Percentiles rank a stretch among this genome's conserved stretches.
Evolutionary conservation across 2,888 invertebrate genomes (phyloP).

Genomic region (Philopedon plagiatum): DNA sequence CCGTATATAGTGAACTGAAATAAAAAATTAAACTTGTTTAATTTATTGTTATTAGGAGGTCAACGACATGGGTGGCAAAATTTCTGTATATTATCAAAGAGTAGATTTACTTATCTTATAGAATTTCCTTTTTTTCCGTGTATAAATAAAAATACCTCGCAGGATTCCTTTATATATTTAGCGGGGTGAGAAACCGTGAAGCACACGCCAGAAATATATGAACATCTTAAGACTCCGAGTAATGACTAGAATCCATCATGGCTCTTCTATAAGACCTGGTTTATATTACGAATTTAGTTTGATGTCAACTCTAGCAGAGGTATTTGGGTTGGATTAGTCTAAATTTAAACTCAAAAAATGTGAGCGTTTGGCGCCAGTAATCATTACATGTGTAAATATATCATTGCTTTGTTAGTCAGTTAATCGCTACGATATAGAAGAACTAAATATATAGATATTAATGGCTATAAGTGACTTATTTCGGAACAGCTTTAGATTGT

Average conservation of each 20-base stretch:
- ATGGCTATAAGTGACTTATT: no score
- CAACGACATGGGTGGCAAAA: no score
- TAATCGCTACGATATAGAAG: no score
- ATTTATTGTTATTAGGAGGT: no score
- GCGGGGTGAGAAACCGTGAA: conserved; percentile 2
- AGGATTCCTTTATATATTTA: conserved; percentile 8
- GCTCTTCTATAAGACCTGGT: conserved; percentile 43
- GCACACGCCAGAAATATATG: conserved; percentile 2
- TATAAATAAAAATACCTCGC: conserved; percentile 14
- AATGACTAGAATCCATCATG: conserved; percentile 38
- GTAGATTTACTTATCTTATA: no score
- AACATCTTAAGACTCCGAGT: background rate
- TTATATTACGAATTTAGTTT: conserved; percentile 35
- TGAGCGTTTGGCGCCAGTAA: conserved; percentile 7
- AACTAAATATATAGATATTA: no score
- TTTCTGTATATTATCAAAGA: no score
- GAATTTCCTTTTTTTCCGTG: no score
- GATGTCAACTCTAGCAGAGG: conserved; percentile 37
- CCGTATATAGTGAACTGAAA: no score
- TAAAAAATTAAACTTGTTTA: no score
- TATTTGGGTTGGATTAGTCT: conserved; percentile 32
- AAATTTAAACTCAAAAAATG: conserved; percentile 32
- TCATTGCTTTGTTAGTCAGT: no score
- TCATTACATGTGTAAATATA: background rate
- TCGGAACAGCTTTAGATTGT: no score